These are phyloP conservation scores for Nemopilema nomurai DNA, from an alignment of 30 jellyfish, hydroid and myxozoan species.

Conservation along the genomic window DNA sequence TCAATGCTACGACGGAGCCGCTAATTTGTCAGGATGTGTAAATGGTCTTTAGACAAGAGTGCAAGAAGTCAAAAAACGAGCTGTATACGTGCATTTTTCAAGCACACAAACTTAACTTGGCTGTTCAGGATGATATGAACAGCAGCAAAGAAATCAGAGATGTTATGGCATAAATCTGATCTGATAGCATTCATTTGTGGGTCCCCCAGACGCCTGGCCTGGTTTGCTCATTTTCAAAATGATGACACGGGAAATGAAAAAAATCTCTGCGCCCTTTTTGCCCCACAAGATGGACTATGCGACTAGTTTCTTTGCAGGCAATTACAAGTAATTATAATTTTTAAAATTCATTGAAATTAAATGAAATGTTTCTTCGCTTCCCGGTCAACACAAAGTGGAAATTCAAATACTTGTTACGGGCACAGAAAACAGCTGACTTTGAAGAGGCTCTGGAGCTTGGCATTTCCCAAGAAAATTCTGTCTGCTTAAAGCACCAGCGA, in stretches of 20 bases:
- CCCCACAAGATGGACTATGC: constrained; percentile 61
- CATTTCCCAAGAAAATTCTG: too few relatives aligned
- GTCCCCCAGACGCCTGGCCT: constrained; percentile 55
- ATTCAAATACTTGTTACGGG: too few relatives aligned
- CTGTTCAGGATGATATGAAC: constrained; percentile 65
- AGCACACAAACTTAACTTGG: constrained; percentile 60
- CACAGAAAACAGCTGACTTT: too few relatives aligned
- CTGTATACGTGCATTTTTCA: constrained; percentile 50
- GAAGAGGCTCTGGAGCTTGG: too few relatives aligned
- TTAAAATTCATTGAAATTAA: too few relatives aligned
- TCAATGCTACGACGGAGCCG: constrained; percentile 41
- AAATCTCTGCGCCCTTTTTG: constrained; percentile 54
- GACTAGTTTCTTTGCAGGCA: constrained; percentile 60
- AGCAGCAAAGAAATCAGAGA: constrained; percentile 65
- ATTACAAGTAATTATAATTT: constrained; percentile 52
- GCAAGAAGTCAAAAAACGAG: constrained; percentile 18
- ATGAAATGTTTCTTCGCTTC: too few relatives aligned
- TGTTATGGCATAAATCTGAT: constrained; percentile 41
- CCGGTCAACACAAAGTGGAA: too few relatives aligned
- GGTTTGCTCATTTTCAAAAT: constrained; percentile 37
- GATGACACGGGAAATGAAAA: constrained; percentile 44
- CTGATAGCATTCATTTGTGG: constrained; percentile 40
- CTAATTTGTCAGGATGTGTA: constrained; percentile 41
- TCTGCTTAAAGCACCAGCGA: too few relatives aligned
- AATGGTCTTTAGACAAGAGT: constrained; percentile 38